Conservation (phyloP, 2,888 invertebrate genomes). For the Cantharis rustica region DNA sequence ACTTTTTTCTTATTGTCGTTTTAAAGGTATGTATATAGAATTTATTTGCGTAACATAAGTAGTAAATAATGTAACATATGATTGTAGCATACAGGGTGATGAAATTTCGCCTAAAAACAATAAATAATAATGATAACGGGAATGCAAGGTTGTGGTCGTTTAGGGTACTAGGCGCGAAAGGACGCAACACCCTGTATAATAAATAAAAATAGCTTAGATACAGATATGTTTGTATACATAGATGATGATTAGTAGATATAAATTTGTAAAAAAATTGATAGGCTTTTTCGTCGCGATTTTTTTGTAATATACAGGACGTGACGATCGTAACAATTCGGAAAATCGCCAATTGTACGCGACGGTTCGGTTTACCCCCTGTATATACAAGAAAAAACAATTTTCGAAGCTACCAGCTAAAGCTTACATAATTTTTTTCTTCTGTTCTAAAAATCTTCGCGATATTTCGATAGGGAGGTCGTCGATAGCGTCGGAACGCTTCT, state of each 20-base stretch:
- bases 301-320: background rate
- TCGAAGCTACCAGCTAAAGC: background rate
- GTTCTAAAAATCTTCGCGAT: background rate
- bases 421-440: background rate
- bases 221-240: background rate
- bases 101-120: background rate
- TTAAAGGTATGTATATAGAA: background rate
- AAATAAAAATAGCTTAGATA: background rate
- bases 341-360: background rate
- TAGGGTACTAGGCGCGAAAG: background rate
- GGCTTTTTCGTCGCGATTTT: background rate
- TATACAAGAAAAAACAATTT: background rate
- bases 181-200: background rate
- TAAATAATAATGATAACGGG: background rate
- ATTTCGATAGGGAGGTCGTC: background rate
- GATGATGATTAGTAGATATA: background rate
- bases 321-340: background rate
- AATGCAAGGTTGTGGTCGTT: background rate
- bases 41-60: background rate
- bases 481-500: background rate
- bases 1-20: background rate
- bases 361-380: background rate
- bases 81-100: background rate
- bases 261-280: background rate
- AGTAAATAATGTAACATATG: background rate